phyloP scores from a whole-genome alignment of 1,140 invertebrate species.

The Zaprionus africanus region DNA sequence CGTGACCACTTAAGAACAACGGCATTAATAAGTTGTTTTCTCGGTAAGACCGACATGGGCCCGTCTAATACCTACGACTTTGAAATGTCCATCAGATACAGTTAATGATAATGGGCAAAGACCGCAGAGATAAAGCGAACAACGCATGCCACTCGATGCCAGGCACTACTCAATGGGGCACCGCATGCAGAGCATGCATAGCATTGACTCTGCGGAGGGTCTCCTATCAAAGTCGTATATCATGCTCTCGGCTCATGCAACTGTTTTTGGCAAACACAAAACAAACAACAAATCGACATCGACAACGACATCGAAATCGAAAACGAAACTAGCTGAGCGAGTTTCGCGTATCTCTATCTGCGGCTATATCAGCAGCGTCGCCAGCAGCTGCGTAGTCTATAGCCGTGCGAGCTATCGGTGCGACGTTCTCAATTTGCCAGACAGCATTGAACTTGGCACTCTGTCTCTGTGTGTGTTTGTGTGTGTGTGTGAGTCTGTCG shows the following conservation, averaged over 20 bases:
- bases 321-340: conserved; percentile 35
- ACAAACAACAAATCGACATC: background rate
- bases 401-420: background rate
- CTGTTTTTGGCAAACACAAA: conserved; percentile 7
- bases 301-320: background rate
- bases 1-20: conserved; percentile 1
- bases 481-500: conserved; percentile 9
- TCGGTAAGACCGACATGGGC: background rate
- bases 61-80: conserved; percentile 34
- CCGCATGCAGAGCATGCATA: background rate
- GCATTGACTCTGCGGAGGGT: conserved; percentile 3
- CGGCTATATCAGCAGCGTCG: conserved; percentile 3
- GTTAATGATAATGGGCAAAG: conserved; percentile 33
- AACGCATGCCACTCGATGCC: conserved; percentile 2
- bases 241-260: conserved; percentile 31
- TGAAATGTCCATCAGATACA: conserved; percentile 45
- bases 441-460: conserved; percentile 41
- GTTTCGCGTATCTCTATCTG: conserved; percentile 32
- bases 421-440: conserved; percentile 18
- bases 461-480: conserved; percentile 1
- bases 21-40: conserved; percentile 24
- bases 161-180: background rate
- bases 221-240: conserved; percentile 8
- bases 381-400: background rate
- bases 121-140: conserved; percentile 18